Evolutionary conservation across 2,888 invertebrate species (phyloP), one percentile per base, ranked within the genome.

Genomic region (Diploptera punctata): DNA sequence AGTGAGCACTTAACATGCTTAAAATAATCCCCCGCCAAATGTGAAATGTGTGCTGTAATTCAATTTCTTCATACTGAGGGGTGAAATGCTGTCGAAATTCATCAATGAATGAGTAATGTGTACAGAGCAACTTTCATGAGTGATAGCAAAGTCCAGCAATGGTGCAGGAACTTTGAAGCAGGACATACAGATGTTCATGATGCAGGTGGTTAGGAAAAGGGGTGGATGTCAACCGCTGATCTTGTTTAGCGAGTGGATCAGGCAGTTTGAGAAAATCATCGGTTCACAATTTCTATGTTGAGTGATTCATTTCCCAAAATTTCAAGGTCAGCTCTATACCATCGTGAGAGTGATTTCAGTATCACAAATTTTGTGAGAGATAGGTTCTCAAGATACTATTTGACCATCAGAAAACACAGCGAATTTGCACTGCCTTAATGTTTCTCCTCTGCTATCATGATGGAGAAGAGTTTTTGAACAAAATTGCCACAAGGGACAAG

Each of bases 401-500:
- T 10, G 10, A 33, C 33, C 33, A 33, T 33, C 33, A 33, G 7
- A 33, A 33, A 33, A 33, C 33, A 33, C 33, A 33, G 33, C 33
- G 33, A 33, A 33, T 33, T 5, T 5, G 33, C 10, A 10, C 33
- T 7, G 33, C 33, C 33, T 33, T 33, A 33, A 33, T 10, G 33
- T 33, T 33, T 33, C 33, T 33, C 33, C 33, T 5, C 9, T n/a
- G n/a, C 47, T n/a, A n/a, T n/a, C 16, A 47, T 47, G 47, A 47
- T n/a, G 47, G 47, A 47, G 47, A 47, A 47, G 21, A 1, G 5
- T 68, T 68, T 33, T 68, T 31, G 26, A 68, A 68, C 49, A 68
- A 52, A 68, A 68, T 52, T 68, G 68, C 52, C 54, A 68, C 68
- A 68, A 52, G 31, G 29, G 29, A 68, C 68, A 26, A 68, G 68